A percentile compares a stretch with the other conserved stretches of the same genome.
Evolutionary conservation across 2,113 vertebrate genomes (phyloP).

Genomic region (Petrocephalus microphthalmus): DNA sequence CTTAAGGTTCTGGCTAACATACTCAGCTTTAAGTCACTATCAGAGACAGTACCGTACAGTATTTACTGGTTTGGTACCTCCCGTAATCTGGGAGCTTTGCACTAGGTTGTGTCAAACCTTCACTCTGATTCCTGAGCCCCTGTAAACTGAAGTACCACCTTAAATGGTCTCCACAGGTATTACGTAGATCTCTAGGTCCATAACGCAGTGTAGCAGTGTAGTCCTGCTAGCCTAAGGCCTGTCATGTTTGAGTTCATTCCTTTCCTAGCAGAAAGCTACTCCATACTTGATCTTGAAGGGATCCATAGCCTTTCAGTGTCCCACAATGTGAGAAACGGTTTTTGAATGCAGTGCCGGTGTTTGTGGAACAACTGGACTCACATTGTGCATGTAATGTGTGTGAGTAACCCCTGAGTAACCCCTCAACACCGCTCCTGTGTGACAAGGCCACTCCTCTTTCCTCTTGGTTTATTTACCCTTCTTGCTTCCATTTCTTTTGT

Average conservation of each 20-base stretch:
- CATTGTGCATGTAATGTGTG: conserved; percentile 21
- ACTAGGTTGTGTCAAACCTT: not conserved
- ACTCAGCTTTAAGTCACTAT: not conserved
- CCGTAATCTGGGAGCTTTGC: not conserved
- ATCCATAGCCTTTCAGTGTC: conserved; percentile 9
- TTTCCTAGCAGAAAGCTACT: not conserved
- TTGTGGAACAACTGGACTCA: conserved; percentile 18
- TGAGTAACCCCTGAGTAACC: not conserved
- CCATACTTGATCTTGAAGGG: conserved; percentile 18
- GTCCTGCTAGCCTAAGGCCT: not conserved
- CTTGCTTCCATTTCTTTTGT: conserved; percentile 24
- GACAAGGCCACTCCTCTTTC: not conserved
- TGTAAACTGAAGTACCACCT: not conserved
- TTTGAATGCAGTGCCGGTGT: conserved; percentile 38
- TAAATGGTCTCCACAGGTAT: not conserved
- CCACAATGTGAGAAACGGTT: conserved; percentile 26
- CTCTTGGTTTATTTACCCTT: not conserved
- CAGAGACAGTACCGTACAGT: not conserved
- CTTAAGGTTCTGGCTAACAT: not conserved
- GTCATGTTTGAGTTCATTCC: not conserved
- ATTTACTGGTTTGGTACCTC: not conserved
- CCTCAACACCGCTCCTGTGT: not conserved
- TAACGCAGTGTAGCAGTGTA: not conserved
- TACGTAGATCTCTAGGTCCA: not conserved
- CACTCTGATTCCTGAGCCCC: not conserved